Evolutionary conservation across 2,888 invertebrate genomes (phyloP), one percentile per base, ranked within the genome.

Genomic region (Brachyptera putata): DNA sequence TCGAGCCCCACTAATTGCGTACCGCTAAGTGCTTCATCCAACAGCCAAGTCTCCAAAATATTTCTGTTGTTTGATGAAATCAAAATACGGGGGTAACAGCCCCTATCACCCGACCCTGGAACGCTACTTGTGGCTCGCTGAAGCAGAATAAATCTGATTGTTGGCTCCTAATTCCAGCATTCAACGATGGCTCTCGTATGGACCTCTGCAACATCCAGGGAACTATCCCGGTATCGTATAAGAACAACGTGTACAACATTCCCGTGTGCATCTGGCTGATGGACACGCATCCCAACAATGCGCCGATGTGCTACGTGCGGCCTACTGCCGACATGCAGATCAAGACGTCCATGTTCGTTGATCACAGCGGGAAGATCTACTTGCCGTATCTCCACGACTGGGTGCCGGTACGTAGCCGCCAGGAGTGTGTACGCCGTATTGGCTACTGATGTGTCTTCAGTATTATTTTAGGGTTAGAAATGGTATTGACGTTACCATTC

Each of bases 381-480:
- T 79, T 98, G 70, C 98, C 98, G 1, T 99, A 95, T 78, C 79
- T 99, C 62, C 94, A 95, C 71, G 94, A 97, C 68, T 99, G 99
- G 99, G 80, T 83, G 60, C 83, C 84, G 48, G 85, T 85, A 75
- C 77, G 79, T 73, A n/a, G n/a, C n/a, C n/a, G n/a, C n/a, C n/a
- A n/a, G n/a, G n/a, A 57, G 61, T 53, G 18, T 22, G 13, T 55
- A 1, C 14, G 21, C 11, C n/a, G n/a, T n/a, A n/a, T n/a, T n/a
- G n/a, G n/a, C n/a, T n/a, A n/a, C n/a, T n/a, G n/a, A n/a, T n/a
- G n/a, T n/a, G n/a, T n/a, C n/a, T n/a, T n/a, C n/a, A n/a, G n/a
- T n/a, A n/a, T n/a, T n/a, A n/a, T n/a, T n/a, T n/a, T n/a, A n/a
- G n/a, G n/a, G n/a, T n/a, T n/a, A n/a, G n/a, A n/a, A n/a, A n/a